phyloP scores from a whole-genome alignment of 2,797 vertebrate genomes.

The Ambastaia sidthimunki region DNA sequence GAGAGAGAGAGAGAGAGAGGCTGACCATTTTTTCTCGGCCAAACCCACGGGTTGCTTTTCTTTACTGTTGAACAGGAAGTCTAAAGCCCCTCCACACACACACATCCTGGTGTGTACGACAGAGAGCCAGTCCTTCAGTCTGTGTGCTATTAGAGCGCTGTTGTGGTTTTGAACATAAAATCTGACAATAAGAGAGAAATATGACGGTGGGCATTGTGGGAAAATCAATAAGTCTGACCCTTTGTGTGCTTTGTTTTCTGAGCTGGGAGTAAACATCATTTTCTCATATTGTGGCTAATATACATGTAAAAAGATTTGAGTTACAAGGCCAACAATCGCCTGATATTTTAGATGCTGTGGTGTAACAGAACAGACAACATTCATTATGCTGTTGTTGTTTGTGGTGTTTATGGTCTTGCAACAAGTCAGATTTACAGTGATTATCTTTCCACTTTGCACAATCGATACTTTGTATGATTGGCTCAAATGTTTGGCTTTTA shows the following conservation, averaged over 20 bases:
- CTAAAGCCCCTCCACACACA: constrained; percentile 9
- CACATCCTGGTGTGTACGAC: not conserved
- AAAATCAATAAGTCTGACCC: constrained; percentile 44
- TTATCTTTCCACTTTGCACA: constrained; percentile 11
- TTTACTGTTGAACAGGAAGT: constrained; percentile 15
- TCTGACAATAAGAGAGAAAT: constrained; percentile 47
- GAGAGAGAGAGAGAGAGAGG: constrained; percentile 3
- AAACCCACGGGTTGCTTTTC: constrained; percentile 36
- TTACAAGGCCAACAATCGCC: constrained; percentile 16
- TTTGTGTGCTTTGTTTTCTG: constrained; percentile 25
- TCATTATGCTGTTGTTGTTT: not conserved
- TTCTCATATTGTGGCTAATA: constrained; percentile 44
- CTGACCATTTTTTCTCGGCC: constrained; percentile 24
- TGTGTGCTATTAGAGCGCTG: constrained; percentile 38
- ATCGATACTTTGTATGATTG: not conserved
- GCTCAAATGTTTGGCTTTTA: not conserved
- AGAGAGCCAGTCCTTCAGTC: constrained; percentile 1
- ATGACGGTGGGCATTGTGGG: constrained; percentile 28
- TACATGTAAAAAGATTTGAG: constrained; percentile 39
- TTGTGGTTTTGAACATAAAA: constrained; percentile 45
- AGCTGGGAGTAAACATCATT: constrained; percentile 20
- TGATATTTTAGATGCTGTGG: not conserved
- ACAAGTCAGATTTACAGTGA: constrained; percentile 7
- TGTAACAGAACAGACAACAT: not conserved
- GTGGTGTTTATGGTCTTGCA: constrained; percentile 2